phyloP scores from a whole-genome alignment of 2,113 vertebrate genomes.

The Crocuta crocuta region DNA sequence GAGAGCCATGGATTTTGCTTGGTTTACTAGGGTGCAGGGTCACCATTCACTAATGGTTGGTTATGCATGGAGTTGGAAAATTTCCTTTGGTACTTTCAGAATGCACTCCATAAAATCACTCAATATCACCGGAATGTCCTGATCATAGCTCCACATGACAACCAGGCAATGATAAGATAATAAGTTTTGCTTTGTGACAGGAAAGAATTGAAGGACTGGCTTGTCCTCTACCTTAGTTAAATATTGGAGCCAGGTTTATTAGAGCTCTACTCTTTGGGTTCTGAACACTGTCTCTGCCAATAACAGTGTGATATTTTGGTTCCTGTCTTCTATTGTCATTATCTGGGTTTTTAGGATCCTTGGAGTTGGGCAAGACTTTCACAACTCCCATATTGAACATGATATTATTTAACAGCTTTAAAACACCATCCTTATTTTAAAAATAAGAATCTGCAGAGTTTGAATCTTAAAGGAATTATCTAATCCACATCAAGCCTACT shows the following conservation, averaged over 20 bases:
- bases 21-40: not conserved
- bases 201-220: not conserved
- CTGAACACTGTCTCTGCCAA: not conserved
- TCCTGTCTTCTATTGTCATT: not conserved
- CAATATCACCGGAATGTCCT: not conserved
- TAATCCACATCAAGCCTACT: not conserved
- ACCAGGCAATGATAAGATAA: not conserved
- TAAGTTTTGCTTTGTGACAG: not conserved
- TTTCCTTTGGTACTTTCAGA: not conserved
- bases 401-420: not conserved
- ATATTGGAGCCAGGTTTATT: not conserved
- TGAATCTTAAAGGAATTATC: not conserved
- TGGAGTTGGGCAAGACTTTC: not conserved
- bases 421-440: not conserved
- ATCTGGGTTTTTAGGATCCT: not conserved
- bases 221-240: not conserved
- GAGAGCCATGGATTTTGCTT: not conserved
- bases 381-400: not conserved
- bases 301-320: constrained; percentile 13
- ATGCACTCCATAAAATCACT: not conserved
- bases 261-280: not conserved
- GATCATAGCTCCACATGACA: not conserved
- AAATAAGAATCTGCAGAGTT: not conserved
- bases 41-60: not conserved
- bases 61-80: not conserved